Base-by-base conservation (phyloP, 1,140 invertebrate species). In the Macrocentrus cingulum region DNA sequence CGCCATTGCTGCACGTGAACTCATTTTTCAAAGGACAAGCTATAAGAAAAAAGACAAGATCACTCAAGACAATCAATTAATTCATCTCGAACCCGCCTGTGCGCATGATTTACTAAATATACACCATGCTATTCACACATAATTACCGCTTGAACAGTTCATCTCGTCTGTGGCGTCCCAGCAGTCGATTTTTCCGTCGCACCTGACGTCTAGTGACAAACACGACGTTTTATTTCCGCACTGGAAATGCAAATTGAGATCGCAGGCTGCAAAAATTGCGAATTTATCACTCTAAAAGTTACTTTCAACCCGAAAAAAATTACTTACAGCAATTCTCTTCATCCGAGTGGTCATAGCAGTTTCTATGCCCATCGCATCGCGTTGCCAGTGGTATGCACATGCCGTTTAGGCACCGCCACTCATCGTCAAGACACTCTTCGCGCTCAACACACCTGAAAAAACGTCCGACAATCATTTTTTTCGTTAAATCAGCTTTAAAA, bases 291-390 rank as follows among this genome's bases (percentile, higher is more conserved):
- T 36, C 11, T 15, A 62, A 60, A 22, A 37, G 36, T 6, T 39
- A 11, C 16, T 20, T 39, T 6, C 9, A 19, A 44, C 22, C 7
- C 18, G 13, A 18, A 19, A 13, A 5, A 9, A 13, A 29, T 5
- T 8, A 73, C 80, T 84, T 80, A 91, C 89, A 83, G 71, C 91
- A 93, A 73, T 88, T 81, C 60, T 82, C 79, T 80, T 92, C 91
- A 74, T 92, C 90, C n/a, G 85, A 87, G 69, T 85, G 83, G 69
- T 92, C 88, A 60, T 85, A 89, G 74, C 91, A 93, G 70, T 92
- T 88, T 64, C 89, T 84, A 19, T 84, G 79, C 19, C 90, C 90
- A 70, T 93, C 88, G 75, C 91, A 93, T 11, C 83, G 81, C 50
- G 87, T 85, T 1, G 76, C 77, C 13, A 80, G 70, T 2, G 84